phyloP scores from a whole-genome alignment of 2,797 vertebrate species.

The Rhynchonycteris naso region DNA sequence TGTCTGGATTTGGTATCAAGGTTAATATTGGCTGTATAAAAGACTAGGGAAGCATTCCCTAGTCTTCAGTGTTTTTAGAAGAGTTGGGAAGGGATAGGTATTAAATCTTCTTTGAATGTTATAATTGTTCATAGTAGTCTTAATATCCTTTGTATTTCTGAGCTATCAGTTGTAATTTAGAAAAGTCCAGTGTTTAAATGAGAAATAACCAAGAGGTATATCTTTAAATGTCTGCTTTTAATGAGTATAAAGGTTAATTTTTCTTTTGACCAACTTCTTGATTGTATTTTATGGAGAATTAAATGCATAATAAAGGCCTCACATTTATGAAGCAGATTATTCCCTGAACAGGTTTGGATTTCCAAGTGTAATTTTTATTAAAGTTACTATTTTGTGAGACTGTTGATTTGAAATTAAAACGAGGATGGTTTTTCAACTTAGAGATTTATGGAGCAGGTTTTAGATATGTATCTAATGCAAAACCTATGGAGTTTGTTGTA shows the following conservation, averaged over 20 bases:
- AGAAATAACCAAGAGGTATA: constrained; percentile 15
- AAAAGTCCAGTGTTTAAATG: neutral
- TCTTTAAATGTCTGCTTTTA: constrained; percentile 35
- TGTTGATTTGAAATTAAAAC: constrained; percentile 16
- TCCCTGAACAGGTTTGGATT: neutral
- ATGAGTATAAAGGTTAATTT: neutral
- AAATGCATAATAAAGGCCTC: neutral
- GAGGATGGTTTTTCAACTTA: neutral
- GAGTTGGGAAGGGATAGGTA: neutral
- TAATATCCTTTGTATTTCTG: neutral
- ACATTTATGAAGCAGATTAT: neutral
- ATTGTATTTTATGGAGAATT: constrained; percentile 9
- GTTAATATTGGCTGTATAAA: too few species aligned
- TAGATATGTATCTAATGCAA: neutral
- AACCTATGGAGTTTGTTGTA: neutral
- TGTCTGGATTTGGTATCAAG: too few species aligned
- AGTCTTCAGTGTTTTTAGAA: neutral
- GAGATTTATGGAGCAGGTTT: neutral
- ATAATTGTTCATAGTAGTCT: neutral
- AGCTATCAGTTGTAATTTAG: neutral
- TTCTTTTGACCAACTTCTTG: constrained; percentile 23
- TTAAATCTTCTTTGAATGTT: neutral
- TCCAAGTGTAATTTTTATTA: constrained; percentile 41
- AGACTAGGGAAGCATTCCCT: too few species aligned
- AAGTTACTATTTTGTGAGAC: constrained; percentile 8